Percentiles rank a stretch among this genome's conserved stretches.
These are phyloP conservation scores for Allygus modestus DNA, from an alignment of 2,888 invertebrate species.

Conservation along the genomic window DNA sequence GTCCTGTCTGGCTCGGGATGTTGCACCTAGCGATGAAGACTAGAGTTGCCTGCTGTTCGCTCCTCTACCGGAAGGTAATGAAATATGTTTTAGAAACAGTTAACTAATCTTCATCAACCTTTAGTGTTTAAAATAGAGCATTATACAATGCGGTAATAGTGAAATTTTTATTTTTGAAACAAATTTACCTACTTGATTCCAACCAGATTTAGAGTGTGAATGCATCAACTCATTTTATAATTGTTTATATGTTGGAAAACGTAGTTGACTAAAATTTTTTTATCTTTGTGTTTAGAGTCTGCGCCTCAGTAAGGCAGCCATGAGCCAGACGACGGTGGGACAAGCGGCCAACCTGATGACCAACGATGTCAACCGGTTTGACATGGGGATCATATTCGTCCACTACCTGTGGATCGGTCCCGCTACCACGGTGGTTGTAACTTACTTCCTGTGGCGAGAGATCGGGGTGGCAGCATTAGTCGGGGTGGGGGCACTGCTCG, in stretches of 20 bases:
- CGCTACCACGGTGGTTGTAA: constrained; percentile 87
- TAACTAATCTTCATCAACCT: too few species aligned
- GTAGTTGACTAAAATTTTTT: too few species aligned
- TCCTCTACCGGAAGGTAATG: constrained; percentile 88
- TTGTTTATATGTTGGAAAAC: too few species aligned
- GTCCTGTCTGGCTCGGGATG: constrained; percentile 92
- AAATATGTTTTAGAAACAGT: background rate
- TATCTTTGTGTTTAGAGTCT: too few species aligned
- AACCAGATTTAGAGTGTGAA: too few species aligned
- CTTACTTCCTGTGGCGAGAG: constrained; percentile 81
- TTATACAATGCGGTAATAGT: constrained; percentile 65
- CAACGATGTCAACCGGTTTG: constrained; percentile 96
- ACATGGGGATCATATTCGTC: constrained; percentile 91
- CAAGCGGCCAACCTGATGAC: constrained; percentile 86
- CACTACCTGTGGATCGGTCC: constrained; percentile 97
- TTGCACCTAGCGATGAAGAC: constrained; percentile 91
- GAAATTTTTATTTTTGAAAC: background rate
- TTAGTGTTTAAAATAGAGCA: too few species aligned
- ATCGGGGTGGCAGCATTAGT: constrained; percentile 83
- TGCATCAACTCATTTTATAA: too few species aligned
- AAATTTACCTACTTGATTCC: too few species aligned
- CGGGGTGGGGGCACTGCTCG: constrained; percentile 83
- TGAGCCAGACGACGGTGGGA: constrained; percentile 88
- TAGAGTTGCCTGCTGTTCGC: constrained; percentile 87
- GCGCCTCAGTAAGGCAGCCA: constrained; percentile 86